Conservation (phyloP, 2,888 invertebrate species). For the Lepidonotus clava region DNA sequence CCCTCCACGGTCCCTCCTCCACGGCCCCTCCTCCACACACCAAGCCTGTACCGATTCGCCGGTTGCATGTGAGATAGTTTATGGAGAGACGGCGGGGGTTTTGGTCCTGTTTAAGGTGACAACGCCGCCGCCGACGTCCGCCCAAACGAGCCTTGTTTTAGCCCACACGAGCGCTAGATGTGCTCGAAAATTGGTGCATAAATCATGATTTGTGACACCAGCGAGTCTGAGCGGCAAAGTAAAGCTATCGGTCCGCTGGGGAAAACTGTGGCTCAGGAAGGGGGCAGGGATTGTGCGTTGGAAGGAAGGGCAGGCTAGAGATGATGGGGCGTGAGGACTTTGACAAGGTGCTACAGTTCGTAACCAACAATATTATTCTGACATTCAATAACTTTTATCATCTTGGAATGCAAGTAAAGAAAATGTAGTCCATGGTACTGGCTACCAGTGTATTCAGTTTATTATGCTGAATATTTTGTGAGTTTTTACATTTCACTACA, state of each 20-base stretch:
- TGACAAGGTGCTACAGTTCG: too few species aligned
- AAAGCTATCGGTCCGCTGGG: not conserved
- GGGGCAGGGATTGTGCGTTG: too few species aligned
- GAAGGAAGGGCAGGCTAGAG: too few species aligned
- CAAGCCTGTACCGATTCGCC: not conserved
- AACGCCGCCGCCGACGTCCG: not conserved
- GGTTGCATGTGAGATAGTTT: not conserved
- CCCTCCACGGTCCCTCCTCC: not conserved
- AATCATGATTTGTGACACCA: conserved; percentile 3
- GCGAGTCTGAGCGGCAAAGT: not conserved
- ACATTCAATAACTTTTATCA: too few species aligned
- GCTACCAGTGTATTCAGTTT: too few species aligned
- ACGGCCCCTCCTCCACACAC: not conserved
- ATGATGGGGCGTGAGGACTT: too few species aligned
- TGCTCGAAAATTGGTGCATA: conserved; percentile 15
- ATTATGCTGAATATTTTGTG: too few species aligned
- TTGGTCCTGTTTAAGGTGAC: not conserved
- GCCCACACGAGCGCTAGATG: conserved; percentile 10
- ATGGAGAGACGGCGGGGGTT: not conserved
- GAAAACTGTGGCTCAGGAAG: too few species aligned
- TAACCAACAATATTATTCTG: too few species aligned
- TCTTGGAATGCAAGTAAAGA: too few species aligned
- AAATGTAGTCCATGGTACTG: too few species aligned
- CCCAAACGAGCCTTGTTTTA: conserved; percentile 7
- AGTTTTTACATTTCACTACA: too few species aligned